Evolutionary conservation across 2,797 vertebrate genomes (phyloP).

Genomic region (Scleropages formosus): DNA sequence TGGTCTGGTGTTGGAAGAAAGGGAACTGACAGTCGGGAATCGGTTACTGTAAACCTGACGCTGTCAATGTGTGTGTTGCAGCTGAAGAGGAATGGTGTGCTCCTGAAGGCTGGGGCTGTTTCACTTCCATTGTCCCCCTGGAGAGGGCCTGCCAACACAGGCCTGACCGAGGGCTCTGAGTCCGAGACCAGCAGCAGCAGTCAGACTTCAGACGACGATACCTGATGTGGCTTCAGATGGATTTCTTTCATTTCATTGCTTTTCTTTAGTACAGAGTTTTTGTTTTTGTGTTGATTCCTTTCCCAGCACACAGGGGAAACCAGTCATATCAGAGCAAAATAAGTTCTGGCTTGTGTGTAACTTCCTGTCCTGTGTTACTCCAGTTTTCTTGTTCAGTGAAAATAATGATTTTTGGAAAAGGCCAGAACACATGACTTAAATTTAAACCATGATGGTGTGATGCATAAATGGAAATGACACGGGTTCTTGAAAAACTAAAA

Average conservation of each 20-base stretch:
- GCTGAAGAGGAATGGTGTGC: slow-evolving; percentile 92
- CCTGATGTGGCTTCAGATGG: slow-evolving; percentile 75
- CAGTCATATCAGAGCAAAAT: slow-evolving; percentile 85
- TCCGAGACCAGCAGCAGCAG: slow-evolving; percentile 96
- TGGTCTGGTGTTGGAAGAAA: neutral
- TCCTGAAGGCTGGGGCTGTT: slow-evolving; percentile 77
- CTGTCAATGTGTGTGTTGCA: slow-evolving; percentile 48
- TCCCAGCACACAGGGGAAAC: slow-evolving; percentile 88
- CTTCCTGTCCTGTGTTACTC: slow-evolving; percentile 42
- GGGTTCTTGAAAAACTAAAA: slow-evolving; percentile 73
- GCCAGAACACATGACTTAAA: slow-evolving; percentile 72
- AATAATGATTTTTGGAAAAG: slow-evolving; percentile 77
- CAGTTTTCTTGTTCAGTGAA: slow-evolving; percentile 82
- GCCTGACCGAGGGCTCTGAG: slow-evolving; percentile 86
- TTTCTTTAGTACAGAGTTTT: slow-evolving; percentile 65
- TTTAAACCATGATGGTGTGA: slow-evolving; percentile 73
- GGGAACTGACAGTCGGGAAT: neutral
- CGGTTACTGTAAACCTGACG: neutral
- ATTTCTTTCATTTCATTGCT: slow-evolving; percentile 45
- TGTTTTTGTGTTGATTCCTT: slow-evolving; percentile 63
- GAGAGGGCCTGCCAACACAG: slow-evolving; percentile 87
- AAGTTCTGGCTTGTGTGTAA: slow-evolving; percentile 56
- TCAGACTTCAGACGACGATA: slow-evolving; percentile 89
- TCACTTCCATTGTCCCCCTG: slow-evolving; percentile 89
- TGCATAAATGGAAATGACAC: slow-evolving; percentile 73